phyloP scores from a whole-genome alignment of 1,140 invertebrate genomes.

The Lucilia cuprina region DNA sequence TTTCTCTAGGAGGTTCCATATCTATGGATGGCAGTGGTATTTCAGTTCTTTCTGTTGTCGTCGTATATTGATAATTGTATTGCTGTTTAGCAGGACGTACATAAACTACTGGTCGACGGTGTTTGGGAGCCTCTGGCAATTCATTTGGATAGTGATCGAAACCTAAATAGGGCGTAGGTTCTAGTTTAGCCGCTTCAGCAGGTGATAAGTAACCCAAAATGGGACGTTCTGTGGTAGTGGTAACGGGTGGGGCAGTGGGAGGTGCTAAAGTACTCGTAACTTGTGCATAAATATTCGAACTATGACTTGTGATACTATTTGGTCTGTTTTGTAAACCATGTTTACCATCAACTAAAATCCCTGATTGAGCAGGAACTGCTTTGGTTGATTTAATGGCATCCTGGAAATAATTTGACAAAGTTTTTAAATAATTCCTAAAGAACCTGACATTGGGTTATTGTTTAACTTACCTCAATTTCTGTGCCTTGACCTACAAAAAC shows the following conservation, averaged over 20 bases:
- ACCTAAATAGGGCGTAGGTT: constrained; percentile 51
- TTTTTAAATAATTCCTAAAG: not conserved
- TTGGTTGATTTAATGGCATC: constrained; percentile 76
- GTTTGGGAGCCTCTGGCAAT: constrained; percentile 40
- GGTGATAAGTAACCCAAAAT: constrained; percentile 59
- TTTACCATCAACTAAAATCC: constrained; percentile 67
- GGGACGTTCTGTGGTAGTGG: constrained; percentile 47
- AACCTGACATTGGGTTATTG: not conserved
- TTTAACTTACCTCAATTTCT: constrained; percentile 65
- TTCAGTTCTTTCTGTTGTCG: constrained; percentile 51
- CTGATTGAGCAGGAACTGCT: constrained; percentile 70
- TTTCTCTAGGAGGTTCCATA: constrained; percentile 51
- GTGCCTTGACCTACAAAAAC: constrained; percentile 76
- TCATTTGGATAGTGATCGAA: constrained; percentile 61
- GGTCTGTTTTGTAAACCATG: constrained; percentile 44
- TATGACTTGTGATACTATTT: constrained; percentile 14
- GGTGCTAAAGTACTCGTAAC: not conserved
- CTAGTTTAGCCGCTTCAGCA: constrained; percentile 55
- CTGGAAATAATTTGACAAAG: constrained; percentile 48
- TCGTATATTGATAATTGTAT: not conserved
- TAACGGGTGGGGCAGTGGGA: constrained; percentile 43
- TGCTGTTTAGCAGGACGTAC: constrained; percentile 15
- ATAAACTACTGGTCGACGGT: not conserved
- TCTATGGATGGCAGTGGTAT: constrained; percentile 51
- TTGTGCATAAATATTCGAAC: not conserved